Evolutionary conservation across 1,140 invertebrate species (phyloP), one percentile per base, ranked within the genome.

Genomic region (Rhagoletis pomonella): DNA sequence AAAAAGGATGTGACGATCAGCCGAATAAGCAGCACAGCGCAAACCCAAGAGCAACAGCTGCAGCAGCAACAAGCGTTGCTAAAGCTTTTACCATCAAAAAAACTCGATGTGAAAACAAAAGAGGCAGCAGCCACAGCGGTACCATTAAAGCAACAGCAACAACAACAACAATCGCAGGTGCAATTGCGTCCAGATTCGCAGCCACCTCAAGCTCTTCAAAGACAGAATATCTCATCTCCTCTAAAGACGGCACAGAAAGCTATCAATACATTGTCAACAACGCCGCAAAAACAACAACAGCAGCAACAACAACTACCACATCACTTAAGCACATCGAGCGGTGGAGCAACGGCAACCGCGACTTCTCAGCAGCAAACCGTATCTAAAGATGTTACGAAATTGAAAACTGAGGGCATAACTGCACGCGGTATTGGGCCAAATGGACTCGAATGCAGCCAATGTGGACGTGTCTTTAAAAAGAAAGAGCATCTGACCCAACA

Each of bases 401-500:
- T 44, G n/a, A 55, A 85, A 67, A 84, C 69, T 29, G 65, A 55
- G 29, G 4, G 67, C 86, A 59, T 55, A 58, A n/a, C 50, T 47
- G 77, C 64, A 4, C 7, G 64, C 4, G 64, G 44, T 5, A 39
- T 77, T 1, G 85, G 62, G 1, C 81, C 19, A 59, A 87, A 84
- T 44, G 69, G 86, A 62, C 59, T 87, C 3, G 86, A 87, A 60
- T 93, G 92, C 55, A 88, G 93, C 0, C 94, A 94, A 1, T 97
- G 96, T 90, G 94, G 94, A 0, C 96, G 96, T 91, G 94, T 94
- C 1, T 97, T 97, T 89, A 96, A 96, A 88, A 94, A 95, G 3
- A 96, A 96, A 88, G 96, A 96, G 88, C 95, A 96, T 89, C 92
- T 97, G n/a, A 94, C 96, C 2, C 94, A 96, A 60, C 97, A 97